Conservation (phyloP, 2,888 invertebrate species). For the Neocrepidodera transversa region DNA sequence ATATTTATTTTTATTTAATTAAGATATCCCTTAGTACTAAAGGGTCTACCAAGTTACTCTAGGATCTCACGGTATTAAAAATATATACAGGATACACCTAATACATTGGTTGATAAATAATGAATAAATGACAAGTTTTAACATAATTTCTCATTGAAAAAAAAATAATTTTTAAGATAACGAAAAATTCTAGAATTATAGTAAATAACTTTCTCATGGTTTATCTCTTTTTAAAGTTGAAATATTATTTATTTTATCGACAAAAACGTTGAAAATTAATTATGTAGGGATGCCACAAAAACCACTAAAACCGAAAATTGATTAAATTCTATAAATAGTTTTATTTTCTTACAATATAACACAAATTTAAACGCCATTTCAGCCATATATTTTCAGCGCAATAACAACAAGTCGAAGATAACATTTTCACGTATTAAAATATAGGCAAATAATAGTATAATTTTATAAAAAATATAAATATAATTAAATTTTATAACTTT, state of each 20-base stretch:
- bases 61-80: slow-evolving; percentile 8
- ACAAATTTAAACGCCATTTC: slow-evolving; percentile 11
- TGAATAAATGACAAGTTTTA: slow-evolving; percentile 7
- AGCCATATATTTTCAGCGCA: not conserved
- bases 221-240: slow-evolving; percentile 17
- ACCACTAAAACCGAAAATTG: slow-evolving; percentile 30
- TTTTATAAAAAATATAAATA: no score
- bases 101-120: slow-evolving; percentile 7
- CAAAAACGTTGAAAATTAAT: slow-evolving; percentile 26
- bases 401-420: not conserved
- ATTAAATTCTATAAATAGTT: slow-evolving; percentile 29
- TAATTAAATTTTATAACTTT: no score
- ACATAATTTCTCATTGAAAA: slow-evolving; percentile 10
- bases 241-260: slow-evolving; percentile 21
- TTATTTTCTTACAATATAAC: slow-evolving; percentile 10
- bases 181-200: slow-evolving; percentile 14
- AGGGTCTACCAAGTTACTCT: no score
- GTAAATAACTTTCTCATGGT: slow-evolving; percentile 22
- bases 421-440: no score
- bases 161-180: slow-evolving; percentile 19
- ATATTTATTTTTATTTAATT: no score
- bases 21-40: no score
- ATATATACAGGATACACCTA: slow-evolving; percentile 8
- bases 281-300: slow-evolving; percentile 15
- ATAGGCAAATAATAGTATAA: no score